phyloP scores from a whole-genome alignment of 2,113 vertebrate genomes.

The Alouatta palliata region DNA sequence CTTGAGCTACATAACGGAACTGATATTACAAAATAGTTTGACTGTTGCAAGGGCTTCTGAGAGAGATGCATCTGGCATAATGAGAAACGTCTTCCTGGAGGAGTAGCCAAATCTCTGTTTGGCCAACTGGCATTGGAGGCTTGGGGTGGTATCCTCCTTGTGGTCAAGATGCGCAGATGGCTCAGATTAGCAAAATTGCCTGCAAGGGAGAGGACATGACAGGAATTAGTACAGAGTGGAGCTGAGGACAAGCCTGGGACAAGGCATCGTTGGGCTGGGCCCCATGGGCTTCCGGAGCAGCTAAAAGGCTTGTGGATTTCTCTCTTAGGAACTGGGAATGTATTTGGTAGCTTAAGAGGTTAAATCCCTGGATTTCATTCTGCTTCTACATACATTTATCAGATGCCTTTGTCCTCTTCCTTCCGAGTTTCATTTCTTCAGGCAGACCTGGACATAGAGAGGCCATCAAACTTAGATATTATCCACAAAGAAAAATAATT shows the following conservation, averaged over 20 bases:
- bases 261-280: fast-evolving
- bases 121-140: background rate
- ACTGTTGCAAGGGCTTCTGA: background rate
- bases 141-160: background rate
- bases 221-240: background rate
- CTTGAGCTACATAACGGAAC: background rate
- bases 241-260: background rate
- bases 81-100: background rate
- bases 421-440: background rate
- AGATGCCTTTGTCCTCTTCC: background rate
- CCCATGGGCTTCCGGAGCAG: background rate
- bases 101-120: background rate
- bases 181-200: background rate
- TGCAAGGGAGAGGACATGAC: background rate
- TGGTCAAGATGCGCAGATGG: background rate
- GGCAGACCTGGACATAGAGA: background rate
- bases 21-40: no score
- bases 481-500: background rate
- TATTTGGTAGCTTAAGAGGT: background rate
- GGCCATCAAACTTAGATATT: background rate
- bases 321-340: background rate
- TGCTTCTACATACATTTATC: background rate
- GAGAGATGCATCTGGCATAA: background rate
- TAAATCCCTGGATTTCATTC: background rate
- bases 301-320: background rate